phyloP scores from a whole-genome alignment of 2,888 invertebrate species.

The Hydrotaea cyrtoneurina region DNA sequence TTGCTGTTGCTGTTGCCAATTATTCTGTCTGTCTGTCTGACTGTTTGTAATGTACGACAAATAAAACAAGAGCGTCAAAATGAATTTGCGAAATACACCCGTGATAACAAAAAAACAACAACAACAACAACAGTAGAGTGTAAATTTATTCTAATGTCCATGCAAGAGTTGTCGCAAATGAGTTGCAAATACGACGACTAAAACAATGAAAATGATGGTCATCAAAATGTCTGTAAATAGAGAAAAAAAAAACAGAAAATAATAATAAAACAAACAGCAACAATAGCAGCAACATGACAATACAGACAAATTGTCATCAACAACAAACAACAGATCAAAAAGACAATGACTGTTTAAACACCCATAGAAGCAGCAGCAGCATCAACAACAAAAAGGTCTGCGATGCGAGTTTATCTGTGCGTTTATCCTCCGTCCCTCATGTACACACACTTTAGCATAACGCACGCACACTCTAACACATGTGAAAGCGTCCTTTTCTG shows the following conservation, averaged over 20 bases:
- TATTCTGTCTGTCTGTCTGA: background rate
- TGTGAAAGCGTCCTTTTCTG: background rate
- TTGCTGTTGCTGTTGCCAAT: background rate
- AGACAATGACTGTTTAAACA: constrained; percentile 29
- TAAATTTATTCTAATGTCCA: constrained; percentile 39
- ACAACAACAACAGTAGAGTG: no score
- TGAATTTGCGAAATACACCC: background rate
- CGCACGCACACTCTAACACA: background rate
- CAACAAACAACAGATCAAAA: constrained; percentile 39
- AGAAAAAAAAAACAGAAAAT: constrained; percentile 4
- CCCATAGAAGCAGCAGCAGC: background rate
- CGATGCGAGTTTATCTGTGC: background rate
- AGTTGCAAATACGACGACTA: constrained; percentile 48
- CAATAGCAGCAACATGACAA: constrained; percentile 35
- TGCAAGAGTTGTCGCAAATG: constrained; percentile 47
- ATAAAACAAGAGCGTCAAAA: constrained; percentile 27
- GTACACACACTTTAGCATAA: background rate
- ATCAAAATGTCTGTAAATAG: constrained; percentile 52
- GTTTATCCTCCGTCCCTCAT: background rate
- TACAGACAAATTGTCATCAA: constrained; percentile 40
- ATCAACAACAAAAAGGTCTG: constrained; percentile 3
- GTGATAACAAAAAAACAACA: background rate
- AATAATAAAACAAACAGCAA: constrained; percentile 26
- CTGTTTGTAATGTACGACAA: constrained; percentile 37
- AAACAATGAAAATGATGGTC: constrained; percentile 37